These are phyloP conservation scores for Ephialtes manifestator DNA, from an alignment of 2,888 invertebrate genomes.

Conservation along the genomic window DNA sequence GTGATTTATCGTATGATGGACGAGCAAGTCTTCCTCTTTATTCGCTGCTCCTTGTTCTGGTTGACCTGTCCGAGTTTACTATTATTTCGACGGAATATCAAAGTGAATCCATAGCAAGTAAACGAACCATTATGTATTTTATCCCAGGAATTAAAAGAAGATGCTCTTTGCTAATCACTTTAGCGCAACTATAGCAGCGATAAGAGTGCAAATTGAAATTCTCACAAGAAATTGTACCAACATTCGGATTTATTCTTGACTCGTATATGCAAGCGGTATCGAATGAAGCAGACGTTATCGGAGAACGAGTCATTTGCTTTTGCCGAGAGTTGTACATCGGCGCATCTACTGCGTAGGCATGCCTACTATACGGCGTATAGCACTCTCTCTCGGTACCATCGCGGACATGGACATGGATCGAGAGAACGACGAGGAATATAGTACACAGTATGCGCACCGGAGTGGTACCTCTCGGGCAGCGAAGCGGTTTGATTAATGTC, in stretches of 20 bases:
- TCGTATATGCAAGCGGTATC: background rate
- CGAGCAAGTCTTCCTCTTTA: slow-evolving; percentile 63
- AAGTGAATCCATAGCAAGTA: background rate
- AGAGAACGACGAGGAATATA: slow-evolving; percentile 44
- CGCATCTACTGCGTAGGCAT: slow-evolving; percentile 49
- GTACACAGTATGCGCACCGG: slow-evolving; percentile 40
- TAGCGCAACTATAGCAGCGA: background rate
- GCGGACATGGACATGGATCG: slow-evolving; percentile 44
- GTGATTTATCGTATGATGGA: slow-evolving; percentile 60
- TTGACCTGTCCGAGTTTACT: slow-evolving; percentile 21
- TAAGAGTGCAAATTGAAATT: slow-evolving; percentile 3
- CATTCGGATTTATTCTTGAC: background rate
- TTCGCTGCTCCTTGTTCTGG: slow-evolving; percentile 38
- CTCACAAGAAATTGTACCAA: slow-evolving; percentile 10
- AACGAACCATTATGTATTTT: background rate
- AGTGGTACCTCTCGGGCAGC: slow-evolving; percentile 44
- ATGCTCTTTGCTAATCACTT: background rate
- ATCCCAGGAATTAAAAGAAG: background rate
- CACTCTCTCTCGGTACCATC: slow-evolving; percentile 38
- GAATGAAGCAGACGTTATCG: slow-evolving; percentile 33
- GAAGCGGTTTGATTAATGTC: slow-evolving; percentile 60
- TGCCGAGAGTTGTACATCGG: slow-evolving; percentile 45
- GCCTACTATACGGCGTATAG: slow-evolving; percentile 31
- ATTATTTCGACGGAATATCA: background rate
- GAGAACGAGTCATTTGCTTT: slow-evolving; percentile 49